A percentile compares a stretch with the other conserved stretches of the same genome.
These are phyloP conservation scores for Cephus sareptanus DNA, from an alignment of 2,888 invertebrate species.

Conservation along the genomic window DNA sequence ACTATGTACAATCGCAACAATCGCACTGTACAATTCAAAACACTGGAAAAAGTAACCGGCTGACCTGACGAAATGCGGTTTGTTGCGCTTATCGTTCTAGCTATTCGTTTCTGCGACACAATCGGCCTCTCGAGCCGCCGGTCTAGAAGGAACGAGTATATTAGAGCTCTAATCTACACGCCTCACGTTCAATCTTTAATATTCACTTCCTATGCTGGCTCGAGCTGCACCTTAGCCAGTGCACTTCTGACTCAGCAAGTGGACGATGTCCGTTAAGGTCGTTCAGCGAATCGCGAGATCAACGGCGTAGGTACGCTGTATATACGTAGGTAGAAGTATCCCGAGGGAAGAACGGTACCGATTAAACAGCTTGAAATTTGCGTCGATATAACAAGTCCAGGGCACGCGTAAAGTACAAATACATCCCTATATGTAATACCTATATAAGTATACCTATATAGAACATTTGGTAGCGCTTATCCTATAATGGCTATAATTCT, in stretches of 20 bases:
- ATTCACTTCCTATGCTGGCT: slow-evolving; percentile 21
- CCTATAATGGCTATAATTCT: background rate
- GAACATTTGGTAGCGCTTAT: background rate
- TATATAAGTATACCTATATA: background rate
- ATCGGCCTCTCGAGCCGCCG: slow-evolving; percentile 31
- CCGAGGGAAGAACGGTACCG: background rate
- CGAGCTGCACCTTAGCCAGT: background rate
- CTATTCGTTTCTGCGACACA: slow-evolving; percentile 45
- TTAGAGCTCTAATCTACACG: slow-evolving; percentile 44
- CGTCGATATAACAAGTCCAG: background rate
- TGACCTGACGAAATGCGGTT: slow-evolving; percentile 47
- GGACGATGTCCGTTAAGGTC: background rate
- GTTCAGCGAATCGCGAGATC: background rate
- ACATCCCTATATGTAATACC: background rate
- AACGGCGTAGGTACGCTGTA: background rate
- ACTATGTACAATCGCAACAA: background rate
- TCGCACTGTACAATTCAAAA: background rate
- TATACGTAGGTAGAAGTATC: background rate
- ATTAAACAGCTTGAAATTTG: background rate
- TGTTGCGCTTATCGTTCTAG: slow-evolving; percentile 41
- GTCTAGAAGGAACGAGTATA: slow-evolving; percentile 43
- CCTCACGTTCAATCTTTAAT: slow-evolving; percentile 42
- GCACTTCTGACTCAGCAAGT: slow-evolving; percentile 4
- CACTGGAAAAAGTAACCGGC: slow-evolving; percentile 23
- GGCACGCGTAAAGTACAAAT: background rate